These are phyloP conservation scores for Colistium nudipinnis DNA, from an alignment of 2,113 vertebrate genomes.

Conservation along the genomic window DNA sequence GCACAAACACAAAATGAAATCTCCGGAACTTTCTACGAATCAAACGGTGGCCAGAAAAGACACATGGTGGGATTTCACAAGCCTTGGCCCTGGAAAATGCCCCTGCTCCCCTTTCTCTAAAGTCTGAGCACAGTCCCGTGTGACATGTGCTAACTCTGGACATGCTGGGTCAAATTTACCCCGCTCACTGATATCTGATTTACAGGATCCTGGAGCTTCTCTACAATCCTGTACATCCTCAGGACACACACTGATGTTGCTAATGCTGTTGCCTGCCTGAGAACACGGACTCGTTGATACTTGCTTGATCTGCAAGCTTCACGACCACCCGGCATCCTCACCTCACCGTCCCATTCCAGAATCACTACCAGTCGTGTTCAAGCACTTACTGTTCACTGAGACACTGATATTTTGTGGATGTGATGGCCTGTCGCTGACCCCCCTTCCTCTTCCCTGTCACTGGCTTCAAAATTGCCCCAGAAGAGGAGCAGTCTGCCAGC, in stretches of 20 bases:
- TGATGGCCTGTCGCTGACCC: not conserved
- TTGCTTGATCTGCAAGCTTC: conserved; percentile 19
- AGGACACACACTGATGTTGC: conserved; percentile 53
- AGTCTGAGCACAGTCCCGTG: conserved; percentile 46
- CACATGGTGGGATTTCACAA: not conserved
- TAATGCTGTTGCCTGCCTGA: conserved; percentile 44
- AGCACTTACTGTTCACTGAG: conserved; percentile 58
- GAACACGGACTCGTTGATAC: conserved; percentile 17
- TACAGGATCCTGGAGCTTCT: conserved; percentile 21
- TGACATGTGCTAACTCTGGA: not conserved
- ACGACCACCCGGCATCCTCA: not conserved
- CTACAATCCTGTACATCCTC: conserved; percentile 37
- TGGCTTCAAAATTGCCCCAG: not conserved
- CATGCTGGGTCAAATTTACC: not conserved
- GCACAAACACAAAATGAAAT: conserved; percentile 5
- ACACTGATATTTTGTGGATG: conserved; percentile 54
- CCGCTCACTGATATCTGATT: conserved; percentile 18
- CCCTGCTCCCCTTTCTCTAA: conserved; percentile 7
- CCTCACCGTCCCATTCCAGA: conserved; percentile 29
- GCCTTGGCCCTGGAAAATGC: not conserved
- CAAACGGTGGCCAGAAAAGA: not conserved
- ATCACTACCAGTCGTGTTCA: conserved; percentile 8
- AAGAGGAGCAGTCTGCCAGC: conserved; percentile 27
- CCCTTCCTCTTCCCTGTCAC: not conserved
- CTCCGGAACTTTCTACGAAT: conserved; percentile 13